phyloP scores from a whole-genome alignment of 2,888 invertebrate species.

The Sinelater perroti region DNA sequence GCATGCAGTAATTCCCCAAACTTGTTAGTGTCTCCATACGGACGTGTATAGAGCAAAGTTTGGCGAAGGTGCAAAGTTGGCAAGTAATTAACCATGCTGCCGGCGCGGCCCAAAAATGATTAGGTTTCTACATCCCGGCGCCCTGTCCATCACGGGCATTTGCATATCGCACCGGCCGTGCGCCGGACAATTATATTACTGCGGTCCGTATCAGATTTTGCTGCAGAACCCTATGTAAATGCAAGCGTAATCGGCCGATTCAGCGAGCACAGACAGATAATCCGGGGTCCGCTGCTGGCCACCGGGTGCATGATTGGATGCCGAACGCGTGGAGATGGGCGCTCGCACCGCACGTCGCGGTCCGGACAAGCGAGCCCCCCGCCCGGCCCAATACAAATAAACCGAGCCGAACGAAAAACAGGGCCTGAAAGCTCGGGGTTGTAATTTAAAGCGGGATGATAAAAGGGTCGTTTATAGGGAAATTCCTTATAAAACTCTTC shows the following conservation, averaged over 20 bases:
- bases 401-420: too few relatives aligned
- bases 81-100: too few relatives aligned
- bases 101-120: too few relatives aligned
- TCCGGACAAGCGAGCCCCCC: too few relatives aligned
- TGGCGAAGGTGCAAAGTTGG: too few relatives aligned
- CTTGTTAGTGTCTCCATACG: too few relatives aligned
- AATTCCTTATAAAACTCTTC: constrained; percentile 28
- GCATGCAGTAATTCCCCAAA: too few relatives aligned
- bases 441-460: constrained; percentile 7
- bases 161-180: constrained; percentile 14
- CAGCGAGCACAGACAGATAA: constrained; percentile 31
- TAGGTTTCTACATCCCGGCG: too few relatives aligned
- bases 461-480: constrained; percentile 9
- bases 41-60: too few relatives aligned
- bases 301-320: constrained; percentile 29
- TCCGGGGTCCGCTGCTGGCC: constrained; percentile 27
- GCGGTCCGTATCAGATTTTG: constrained; percentile 24
- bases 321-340: constrained; percentile 9
- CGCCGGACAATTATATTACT: constrained; percentile 32
- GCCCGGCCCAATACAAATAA: too few relatives aligned
- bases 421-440: too few relatives aligned
- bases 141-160: constrained; percentile 2
- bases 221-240: constrained; percentile 32
- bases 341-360: too few relatives aligned
- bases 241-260: constrained; percentile 29